phyloP scores from a whole-genome alignment of 2,113 vertebrate species.

The Phalacrocorax brasilianus region DNA sequence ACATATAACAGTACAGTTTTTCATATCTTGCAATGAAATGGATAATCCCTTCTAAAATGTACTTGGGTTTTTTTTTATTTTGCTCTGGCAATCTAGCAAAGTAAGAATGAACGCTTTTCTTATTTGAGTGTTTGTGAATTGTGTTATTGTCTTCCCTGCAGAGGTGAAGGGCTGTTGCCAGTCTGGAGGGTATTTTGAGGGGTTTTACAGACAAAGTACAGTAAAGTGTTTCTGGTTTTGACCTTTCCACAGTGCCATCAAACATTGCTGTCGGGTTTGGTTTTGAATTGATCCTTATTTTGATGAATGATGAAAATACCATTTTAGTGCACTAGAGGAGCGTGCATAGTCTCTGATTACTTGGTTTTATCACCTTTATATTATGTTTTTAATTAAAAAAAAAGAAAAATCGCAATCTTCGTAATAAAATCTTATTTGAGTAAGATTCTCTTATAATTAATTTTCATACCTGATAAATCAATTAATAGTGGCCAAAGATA shows the following conservation, averaged over 20 bases:
- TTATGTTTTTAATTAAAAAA: not conserved
- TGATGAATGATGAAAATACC: not conserved
- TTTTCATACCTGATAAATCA: not conserved
- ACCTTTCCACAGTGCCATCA: not conserved
- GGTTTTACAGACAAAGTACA: not conserved
- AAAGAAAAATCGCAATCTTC: not conserved
- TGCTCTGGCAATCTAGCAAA: not conserved
- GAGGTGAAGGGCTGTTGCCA: not conserved
- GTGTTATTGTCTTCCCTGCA: not conserved
- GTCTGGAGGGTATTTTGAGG: not conserved
- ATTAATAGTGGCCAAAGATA: not conserved
- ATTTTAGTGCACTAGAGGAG: not conserved
- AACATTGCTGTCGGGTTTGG: not conserved
- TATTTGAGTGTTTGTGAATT: not conserved
- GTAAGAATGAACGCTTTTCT: not conserved
- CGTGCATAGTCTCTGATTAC: not conserved
- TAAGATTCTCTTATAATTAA: not conserved
- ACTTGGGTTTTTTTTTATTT: not conserved
- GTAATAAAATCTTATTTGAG: not conserved
- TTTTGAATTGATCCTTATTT: constrained; percentile 17
- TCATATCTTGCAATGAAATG: not conserved
- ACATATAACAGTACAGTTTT: not conserved
- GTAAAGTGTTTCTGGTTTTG: not conserved
- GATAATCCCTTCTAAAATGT: not conserved
- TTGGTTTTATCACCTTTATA: not conserved